phyloP scores from a whole-genome alignment of 2,797 vertebrate species.

The Onychomys arenicola region DNA sequence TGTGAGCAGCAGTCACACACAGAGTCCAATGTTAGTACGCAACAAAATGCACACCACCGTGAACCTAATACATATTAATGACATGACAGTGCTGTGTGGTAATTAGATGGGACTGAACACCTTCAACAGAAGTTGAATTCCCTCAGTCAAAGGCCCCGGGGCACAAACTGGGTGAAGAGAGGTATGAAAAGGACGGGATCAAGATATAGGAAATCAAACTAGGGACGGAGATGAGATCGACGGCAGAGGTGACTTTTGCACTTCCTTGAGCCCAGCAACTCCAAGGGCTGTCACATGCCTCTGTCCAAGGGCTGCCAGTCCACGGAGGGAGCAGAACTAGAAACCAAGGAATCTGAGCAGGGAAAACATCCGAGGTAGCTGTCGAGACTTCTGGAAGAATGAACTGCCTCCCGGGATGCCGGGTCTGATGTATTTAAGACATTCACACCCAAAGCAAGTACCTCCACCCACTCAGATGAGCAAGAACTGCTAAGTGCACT shows the following conservation, averaged over 20 bases:
- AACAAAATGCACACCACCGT: not conserved
- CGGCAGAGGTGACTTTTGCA: not conserved
- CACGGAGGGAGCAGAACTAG: not conserved
- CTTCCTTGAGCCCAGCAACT: not conserved
- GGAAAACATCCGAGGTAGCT: not conserved
- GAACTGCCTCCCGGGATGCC: not conserved
- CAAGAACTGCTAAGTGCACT: not conserved
- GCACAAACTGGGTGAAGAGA: not conserved
- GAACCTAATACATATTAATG: not conserved
- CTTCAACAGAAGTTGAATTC: not conserved
- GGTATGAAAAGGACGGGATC: not conserved
- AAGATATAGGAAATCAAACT: not conserved
- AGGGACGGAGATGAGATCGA: not conserved
- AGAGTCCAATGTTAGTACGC: not conserved
- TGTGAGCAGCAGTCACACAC: not conserved
- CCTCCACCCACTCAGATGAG: not conserved
- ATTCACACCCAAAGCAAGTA: not conserved
- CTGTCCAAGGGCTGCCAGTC: not conserved
- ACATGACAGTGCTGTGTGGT: not conserved
- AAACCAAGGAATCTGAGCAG: not conserved
- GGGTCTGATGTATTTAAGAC: not conserved
- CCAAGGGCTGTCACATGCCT: not conserved
- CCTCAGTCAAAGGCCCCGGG: not conserved
- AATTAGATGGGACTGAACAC: not conserved
- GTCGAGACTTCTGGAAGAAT: not conserved